These are phyloP conservation scores for Scarus forsteni DNA, from an alignment of 2,797 vertebrate genomes.

Conservation along the genomic window DNA sequence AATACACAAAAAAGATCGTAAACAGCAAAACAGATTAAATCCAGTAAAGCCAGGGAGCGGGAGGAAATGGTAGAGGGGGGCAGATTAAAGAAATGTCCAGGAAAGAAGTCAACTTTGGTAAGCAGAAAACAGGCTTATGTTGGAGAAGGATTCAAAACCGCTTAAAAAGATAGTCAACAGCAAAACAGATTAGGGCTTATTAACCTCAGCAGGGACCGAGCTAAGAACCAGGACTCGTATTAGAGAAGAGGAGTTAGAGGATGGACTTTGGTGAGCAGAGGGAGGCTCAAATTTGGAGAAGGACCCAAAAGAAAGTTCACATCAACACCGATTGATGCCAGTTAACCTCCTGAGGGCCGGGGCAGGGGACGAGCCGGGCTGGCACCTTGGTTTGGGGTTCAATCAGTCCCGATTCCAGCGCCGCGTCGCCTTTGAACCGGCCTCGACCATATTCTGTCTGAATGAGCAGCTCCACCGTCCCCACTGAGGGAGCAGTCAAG, in stretches of 20 bases:
- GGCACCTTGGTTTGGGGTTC: constrained; percentile 43
- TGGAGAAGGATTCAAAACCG: background rate
- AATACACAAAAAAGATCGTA: constrained; percentile 9
- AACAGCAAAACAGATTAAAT: background rate
- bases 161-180: background rate
- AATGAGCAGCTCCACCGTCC: constrained; percentile 74
- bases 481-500: constrained; percentile 76
- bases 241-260: constrained; percentile 36
- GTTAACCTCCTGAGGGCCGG: constrained; percentile 45
- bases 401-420: constrained; percentile 41
- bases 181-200: background rate
- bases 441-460: constrained; percentile 64
- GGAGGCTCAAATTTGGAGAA: constrained; percentile 15
- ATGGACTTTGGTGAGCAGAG: constrained; percentile 44
- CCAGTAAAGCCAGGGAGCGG: background rate
- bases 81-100: background rate
- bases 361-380: constrained; percentile 6
- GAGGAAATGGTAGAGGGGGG: background rate
- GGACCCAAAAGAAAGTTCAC: constrained; percentile 40
- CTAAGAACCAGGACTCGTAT: constrained; percentile 5
- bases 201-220: background rate
- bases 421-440: constrained; percentile 63
- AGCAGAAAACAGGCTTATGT: background rate
- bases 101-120: background rate
- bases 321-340: constrained; percentile 17